Conservation (phyloP, 2,113 vertebrate genomes). For the Chamaetylas fuelleborni region DNA sequence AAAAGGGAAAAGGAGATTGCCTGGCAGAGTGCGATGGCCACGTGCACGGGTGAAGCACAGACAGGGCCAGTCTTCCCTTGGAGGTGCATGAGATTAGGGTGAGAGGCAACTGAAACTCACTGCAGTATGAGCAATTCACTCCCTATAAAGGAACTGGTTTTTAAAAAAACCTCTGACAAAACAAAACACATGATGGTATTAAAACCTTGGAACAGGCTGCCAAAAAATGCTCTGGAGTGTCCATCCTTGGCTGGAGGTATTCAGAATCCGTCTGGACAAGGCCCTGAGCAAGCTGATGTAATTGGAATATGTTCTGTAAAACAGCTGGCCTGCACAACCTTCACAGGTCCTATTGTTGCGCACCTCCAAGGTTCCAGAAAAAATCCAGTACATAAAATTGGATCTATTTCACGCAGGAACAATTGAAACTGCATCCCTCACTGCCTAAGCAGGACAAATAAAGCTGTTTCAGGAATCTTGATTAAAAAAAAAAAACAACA, state of each 20-base stretch:
- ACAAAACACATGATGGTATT: not conserved
- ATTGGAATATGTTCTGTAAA: not conserved
- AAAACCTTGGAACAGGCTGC: not conserved
- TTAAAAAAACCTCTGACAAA: not conserved
- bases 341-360: not conserved
- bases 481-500: no score
- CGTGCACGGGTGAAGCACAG: not conserved
- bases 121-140: not conserved
- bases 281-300: not conserved
- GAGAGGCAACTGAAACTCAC: not conserved
- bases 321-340: not conserved
- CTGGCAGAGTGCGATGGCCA: rapidly evolving
- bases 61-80: not conserved
- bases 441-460: not conserved
- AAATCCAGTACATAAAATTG: not conserved
- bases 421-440: not conserved
- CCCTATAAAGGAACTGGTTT: not conserved
- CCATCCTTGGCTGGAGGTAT: not conserved
- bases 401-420: not conserved
- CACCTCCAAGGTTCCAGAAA: not conserved
- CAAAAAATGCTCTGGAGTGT: not conserved
- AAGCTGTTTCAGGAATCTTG: not conserved
- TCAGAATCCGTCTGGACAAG: rapidly evolving
- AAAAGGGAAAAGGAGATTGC: not conserved
- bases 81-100: not conserved